phyloP scores from a whole-genome alignment of 1,140 invertebrate species.

The Oncopodura yosiiana region DNA sequence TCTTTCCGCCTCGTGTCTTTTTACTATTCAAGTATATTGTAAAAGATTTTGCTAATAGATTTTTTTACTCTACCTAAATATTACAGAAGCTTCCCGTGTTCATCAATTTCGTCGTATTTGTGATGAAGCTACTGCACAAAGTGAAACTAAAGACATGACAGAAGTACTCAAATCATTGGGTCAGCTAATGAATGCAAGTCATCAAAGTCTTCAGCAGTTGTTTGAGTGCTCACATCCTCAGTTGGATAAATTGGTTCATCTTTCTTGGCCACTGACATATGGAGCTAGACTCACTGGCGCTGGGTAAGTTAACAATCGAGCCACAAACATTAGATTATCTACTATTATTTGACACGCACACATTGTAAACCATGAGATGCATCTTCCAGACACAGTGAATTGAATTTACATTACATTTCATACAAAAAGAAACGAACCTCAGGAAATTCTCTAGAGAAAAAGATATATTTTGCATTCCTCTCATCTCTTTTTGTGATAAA shows the following conservation, averaged over 20 bases:
- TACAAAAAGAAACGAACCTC: too few relatives aligned
- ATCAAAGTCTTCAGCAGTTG: slow-evolving; percentile 67
- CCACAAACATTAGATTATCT: too few relatives aligned
- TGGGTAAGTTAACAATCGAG: slow-evolving; percentile 52
- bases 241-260: slow-evolving; percentile 70
- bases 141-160: slow-evolving; percentile 44
- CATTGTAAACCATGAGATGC: too few relatives aligned
- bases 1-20: background rate
- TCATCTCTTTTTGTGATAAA: too few relatives aligned
- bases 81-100: slow-evolving; percentile 68
- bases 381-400: too few relatives aligned
- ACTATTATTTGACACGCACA: too few relatives aligned
- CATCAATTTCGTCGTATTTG: slow-evolving; percentile 61
- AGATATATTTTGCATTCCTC: too few relatives aligned
- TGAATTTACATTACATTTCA: too few relatives aligned
- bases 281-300: slow-evolving; percentile 88
- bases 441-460: too few relatives aligned
- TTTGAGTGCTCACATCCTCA: slow-evolving; percentile 92
- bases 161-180: slow-evolving; percentile 56
- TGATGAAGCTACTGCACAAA: slow-evolving; percentile 50
- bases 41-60: too few relatives aligned
- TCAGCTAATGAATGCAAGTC: slow-evolving; percentile 77
- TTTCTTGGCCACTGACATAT: slow-evolving; percentile 59
- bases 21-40: too few relatives aligned
- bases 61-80: too few relatives aligned